Evolutionary conservation across 2,797 vertebrate species (phyloP), one percentile per base, ranked within the genome.

Genomic region (Crypturellus tataupa): DNA sequence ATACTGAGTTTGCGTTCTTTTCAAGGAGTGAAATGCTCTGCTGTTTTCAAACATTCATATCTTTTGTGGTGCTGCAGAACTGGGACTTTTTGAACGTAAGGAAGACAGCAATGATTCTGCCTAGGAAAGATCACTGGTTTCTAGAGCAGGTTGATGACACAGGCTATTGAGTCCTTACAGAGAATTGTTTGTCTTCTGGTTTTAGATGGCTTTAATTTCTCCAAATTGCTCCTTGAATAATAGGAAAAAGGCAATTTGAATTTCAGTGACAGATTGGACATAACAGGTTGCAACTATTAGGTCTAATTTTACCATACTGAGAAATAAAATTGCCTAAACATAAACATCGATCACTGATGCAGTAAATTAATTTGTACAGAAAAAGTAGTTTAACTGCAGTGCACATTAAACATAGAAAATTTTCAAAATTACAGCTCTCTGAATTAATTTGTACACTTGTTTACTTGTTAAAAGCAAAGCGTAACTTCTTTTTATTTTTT

Each of bases 271-370:
- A 98, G 98, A 98, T 98, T 98, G 98, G 97, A 98, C 98, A 98
- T 98, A 98, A 98, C 97, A 98, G 97, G 98, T 98, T 98, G 98
- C 97, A 97, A 98, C 98, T 98, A 98, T 98, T 98, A 98, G 98
- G 97, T 97, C 98, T 98, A 98, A 98, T 98, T 98, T 98, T 98
- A 98, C 98, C 98, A 98, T 97, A 98, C 98, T 98, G 98, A 98
- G 98, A 98, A 98, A 98, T 98, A 98, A 98, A 98, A 98, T 98
- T 98, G 98, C 98, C 97, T 98, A 97, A 98, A 98, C 98, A 98
- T 98, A 98, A 98, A 98, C 98, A 98, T 98, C 98, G 97, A 98
- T 98, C 98, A 98, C 97, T 98, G 98, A 98, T 98, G 98, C 98
- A 98, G 98, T 98, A 98, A 98, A 98, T 98, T 98, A 98, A 98